Evolutionary conservation across 2,888 invertebrate genomes (phyloP), one percentile per base, ranked within the genome.

Genomic region (Plebejus argus): DNA sequence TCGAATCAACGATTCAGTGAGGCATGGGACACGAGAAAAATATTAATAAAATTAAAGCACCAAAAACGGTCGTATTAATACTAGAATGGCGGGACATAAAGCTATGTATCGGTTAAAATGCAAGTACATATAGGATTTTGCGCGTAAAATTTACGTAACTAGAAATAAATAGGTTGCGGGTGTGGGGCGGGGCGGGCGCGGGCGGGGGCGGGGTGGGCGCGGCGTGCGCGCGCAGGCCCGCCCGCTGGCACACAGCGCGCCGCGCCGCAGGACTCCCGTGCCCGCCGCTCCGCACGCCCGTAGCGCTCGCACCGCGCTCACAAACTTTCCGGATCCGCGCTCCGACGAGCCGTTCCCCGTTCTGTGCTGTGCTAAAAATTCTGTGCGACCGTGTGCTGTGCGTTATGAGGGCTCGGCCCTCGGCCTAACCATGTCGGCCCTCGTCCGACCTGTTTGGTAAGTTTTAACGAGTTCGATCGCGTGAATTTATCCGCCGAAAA

Each of bases 141-240:
- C 92, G 93, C 93, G 94, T 93, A 93, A 93, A 93, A 93, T 93
- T 93, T 93, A 93, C 94, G 94, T 94, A 94, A 94, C 94, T 93
- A 93, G 92, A 91, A 93, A 93, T 93, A 93, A 94, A 94, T 93
- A 94, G 94, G 94, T 94, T 94, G 94, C 93, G 93, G 93, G 93
- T 91, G 90, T 89, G 91, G 90, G 91, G 92, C 92, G 92, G 91
- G 91, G 93, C 88, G 88, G 91, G 89, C 10, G 12, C 15, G 49
- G 53, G 53, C 5, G 53, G 91, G 93, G 88, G 88, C 91, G 89
- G 89, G 84, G 88, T 89, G 91, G 90, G 91, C 89, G 91, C 89
- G 86, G 90, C 90, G 86, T 87, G 89, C 88, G 88, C 90, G 92
- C 91, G 93, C 92, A 90, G 86, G 87, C 89, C 84, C 85, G 81